A percentile compares a stretch with the other conserved stretches of the same genome.
phyloP scores from a whole-genome alignment of 2,888 invertebrate genomes.

The Eremobia ochroleuca region DNA sequence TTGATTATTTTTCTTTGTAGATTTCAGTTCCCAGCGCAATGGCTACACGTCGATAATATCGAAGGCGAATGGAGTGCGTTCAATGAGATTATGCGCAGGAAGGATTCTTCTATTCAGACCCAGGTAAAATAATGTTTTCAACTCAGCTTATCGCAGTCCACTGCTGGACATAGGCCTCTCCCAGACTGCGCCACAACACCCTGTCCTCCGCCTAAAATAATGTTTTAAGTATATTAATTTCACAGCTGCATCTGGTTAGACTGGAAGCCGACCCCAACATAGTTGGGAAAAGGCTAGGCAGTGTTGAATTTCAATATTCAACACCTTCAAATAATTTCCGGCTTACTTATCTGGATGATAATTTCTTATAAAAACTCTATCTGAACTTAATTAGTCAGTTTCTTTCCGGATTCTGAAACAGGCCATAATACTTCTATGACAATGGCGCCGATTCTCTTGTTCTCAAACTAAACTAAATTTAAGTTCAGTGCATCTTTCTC shows the following conservation, averaged over 20 bases:
- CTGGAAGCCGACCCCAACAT: no score
- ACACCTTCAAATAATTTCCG: neutral
- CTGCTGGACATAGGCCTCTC: no score
- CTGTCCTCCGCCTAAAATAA: no score
- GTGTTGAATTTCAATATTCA: no score
- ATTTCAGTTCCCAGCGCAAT: constrained; percentile 99
- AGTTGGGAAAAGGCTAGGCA: no score
- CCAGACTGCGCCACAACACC: no score
- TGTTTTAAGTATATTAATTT: no score
- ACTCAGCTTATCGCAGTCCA: no score
- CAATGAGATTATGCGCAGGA: constrained; percentile 99
- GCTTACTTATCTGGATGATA: neutral
- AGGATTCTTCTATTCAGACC: constrained; percentile 98
- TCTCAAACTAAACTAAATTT: no score
- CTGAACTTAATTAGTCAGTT: neutral
- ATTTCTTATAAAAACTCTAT: neutral
- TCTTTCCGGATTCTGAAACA: neutral
- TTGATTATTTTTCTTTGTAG: constrained; percentile 77
- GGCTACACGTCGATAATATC: constrained; percentile 99
- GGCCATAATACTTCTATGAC: neutral
- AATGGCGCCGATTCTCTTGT: no score
- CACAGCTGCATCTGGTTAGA: no score
- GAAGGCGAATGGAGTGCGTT: constrained; percentile 99
- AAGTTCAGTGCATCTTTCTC: no score
- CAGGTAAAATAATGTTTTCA: constrained; percentile 89